Evolutionary conservation across 2,888 invertebrate species (phyloP), one percentile per base, ranked within the genome.

Genomic region (Drosophila nr. perissopoda): DNA sequence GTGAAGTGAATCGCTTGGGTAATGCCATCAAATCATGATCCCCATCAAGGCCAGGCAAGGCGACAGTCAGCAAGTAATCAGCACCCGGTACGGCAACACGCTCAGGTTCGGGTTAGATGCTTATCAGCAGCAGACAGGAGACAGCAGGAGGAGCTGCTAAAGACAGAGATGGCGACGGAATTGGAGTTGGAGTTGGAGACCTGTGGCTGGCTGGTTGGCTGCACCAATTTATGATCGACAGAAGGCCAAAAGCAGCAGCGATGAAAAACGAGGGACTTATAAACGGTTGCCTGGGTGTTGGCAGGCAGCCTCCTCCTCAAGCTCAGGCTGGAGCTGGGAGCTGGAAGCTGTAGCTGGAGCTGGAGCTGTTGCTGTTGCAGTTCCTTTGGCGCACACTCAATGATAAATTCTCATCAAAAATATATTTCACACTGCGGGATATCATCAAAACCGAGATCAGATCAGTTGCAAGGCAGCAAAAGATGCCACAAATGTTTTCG

Each of bases 361-460:
- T 58, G 52, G 3, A 36, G 62, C 29, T 67, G 62, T 4, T 27
- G 40, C 13, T 58, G 49, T 18, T 21, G 60, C 58, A 59, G 65
- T 61, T 61, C 56, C 65, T 72, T 57, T 59, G 62, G 65, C 63
- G 67, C 62, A 70, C 64, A 80, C 76, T 69, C 67, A 82, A 89
- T 89, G 87, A 90, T 87, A 87, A 87, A 87, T 88, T 87, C 87
- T 88, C 90, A 89, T 90, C 86, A 87, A 90, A 88, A 82, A 81
- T 73, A 88, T 83, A 88, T 78, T 87, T 87, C 87, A 87, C 87
- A 87, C 87, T 74, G 87, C 87, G 87, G 87, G 87, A 80, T 76
- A 90, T 90, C 87, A 86, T 69, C 78, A 81, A 78, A 69, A 67
- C 72, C 79, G 58, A 84, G 80, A 84, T 81, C 80, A 72, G 62